Percentiles rank a stretch among this genome's conserved stretches.
These are phyloP conservation scores for Zaprionus inermis DNA, from an alignment of 1,140 invertebrate genomes.

Conservation along the genomic window DNA sequence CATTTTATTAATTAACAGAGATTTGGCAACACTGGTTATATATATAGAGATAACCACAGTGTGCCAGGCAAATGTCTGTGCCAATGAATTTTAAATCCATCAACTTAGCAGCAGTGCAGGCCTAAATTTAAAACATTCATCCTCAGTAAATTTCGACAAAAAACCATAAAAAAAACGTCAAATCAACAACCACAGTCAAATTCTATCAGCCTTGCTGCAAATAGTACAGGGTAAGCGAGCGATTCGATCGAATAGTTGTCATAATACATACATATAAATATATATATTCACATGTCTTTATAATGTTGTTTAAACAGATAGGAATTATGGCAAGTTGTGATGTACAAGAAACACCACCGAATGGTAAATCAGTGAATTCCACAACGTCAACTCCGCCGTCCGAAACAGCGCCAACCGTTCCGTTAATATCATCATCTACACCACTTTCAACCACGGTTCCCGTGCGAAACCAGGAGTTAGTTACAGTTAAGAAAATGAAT, in stretches of 20 bases:
- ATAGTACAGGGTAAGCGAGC: conserved; percentile 59
- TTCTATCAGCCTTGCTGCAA: conserved; percentile 58
- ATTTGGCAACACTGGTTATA: not conserved
- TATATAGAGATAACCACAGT: not conserved
- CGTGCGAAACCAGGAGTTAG: not conserved
- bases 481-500: not conserved
- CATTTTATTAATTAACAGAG: not conserved
- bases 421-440: not conserved
- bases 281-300: not conserved
- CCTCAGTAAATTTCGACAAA: conserved; percentile 38
- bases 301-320: conserved; percentile 16
- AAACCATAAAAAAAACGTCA: conserved; percentile 38
- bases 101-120: conserved; percentile 36
- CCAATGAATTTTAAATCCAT: conserved; percentile 14
- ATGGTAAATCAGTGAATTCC: conserved; percentile 37
- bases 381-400: conserved; percentile 19
- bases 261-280: not conserved
- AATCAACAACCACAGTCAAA: conserved; percentile 38
- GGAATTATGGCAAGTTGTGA: conserved; percentile 60
- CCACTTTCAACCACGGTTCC: not conserved
- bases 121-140: conserved; percentile 46
- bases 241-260: not conserved
- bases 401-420: not conserved
- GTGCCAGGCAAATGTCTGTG: conserved; percentile 4
- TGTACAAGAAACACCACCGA: conserved; percentile 43